Evolutionary conservation across 2,888 invertebrate species (phyloP), one percentile per base, ranked within the genome.

Genomic region (Sinotaia quadrata): DNA sequence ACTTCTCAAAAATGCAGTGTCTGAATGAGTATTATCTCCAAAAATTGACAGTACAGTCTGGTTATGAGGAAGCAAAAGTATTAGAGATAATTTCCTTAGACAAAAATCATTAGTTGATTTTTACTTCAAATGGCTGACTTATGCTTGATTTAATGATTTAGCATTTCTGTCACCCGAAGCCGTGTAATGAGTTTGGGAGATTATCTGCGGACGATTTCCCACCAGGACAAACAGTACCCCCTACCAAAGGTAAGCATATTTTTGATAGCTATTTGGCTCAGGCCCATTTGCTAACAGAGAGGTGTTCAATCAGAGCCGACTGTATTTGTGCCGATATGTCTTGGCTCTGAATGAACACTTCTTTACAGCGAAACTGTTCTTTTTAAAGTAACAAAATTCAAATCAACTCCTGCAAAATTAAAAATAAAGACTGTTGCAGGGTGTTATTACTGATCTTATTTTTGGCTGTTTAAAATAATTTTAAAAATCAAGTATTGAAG

Each of bases 301-400:
- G 56, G 65, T 65, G 65, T 65, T 65, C 65, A 65, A 65, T 65
- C 65, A 52, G 65, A 65, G 65, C 65, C 65, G 65, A 52, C 65
- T 65, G 65, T 65, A 44, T 65, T 54, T 65, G 65, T 65, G n/a
- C 41, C 56, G 37, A 36, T 63, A 24, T 63, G 36, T 63, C 41
- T 65, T 56, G 65, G 65, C 65, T 65, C 65, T 65, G 54, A 37
- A 44, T 65, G 65, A 54, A 65, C 65, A 44, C 41, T 56, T 36
- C 56, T n/a, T n/a, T n/a, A n/a, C n/a, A n/a, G n/a, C n/a, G n/a
- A n/a, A n/a, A n/a, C n/a, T n/a, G n/a, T n/a, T n/a, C n/a, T n/a
- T n/a, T n/a, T n/a, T n/a, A n/a, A n/a, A n/a, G n/a, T n/a, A n/a
- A n/a, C n/a, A n/a, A n/a, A n/a, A n/a, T n/a, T n/a, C n/a, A n/a